Evolutionary conservation across 2,113 vertebrate species (phyloP).

Genomic region (Ifrita kowaldi): DNA sequence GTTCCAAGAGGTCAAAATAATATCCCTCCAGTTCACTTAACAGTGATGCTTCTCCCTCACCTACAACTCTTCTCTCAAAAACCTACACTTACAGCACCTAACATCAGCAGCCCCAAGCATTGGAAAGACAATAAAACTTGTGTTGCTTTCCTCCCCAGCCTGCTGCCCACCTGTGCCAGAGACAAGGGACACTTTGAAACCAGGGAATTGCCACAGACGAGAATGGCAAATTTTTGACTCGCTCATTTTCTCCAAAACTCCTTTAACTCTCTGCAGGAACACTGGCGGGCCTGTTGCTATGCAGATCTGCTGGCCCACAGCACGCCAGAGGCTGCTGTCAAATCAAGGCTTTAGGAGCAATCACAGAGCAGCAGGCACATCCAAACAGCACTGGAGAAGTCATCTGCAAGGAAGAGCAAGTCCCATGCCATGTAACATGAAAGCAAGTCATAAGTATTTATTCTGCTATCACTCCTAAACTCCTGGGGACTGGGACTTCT

Average conservation of each 20-base stretch:
- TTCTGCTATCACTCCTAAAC: not conserved
- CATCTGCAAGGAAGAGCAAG: not conserved
- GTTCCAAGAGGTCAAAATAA: not conserved
- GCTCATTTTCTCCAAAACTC: not conserved
- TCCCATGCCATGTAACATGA: not conserved
- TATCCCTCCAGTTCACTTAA: not conserved
- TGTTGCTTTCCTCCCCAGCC: not conserved
- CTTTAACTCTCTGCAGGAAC: not conserved
- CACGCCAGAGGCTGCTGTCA: not conserved
- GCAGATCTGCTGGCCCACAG: not conserved
- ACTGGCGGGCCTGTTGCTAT: not conserved
- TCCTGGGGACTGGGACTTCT: not conserved
- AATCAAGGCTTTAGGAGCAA: not conserved
- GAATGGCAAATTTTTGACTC: not conserved
- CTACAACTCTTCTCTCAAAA: not conserved
- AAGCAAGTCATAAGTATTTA: not conserved
- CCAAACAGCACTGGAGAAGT: not conserved
- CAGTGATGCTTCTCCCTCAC: not conserved
- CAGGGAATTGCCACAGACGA: not conserved
- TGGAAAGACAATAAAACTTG: not conserved
- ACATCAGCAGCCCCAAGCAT: not conserved
- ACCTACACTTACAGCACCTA: not conserved
- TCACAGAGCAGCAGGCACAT: not conserved
- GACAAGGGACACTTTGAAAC: fast-evolving
- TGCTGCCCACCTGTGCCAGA: not conserved